Base-by-base conservation (phyloP, 2,888 invertebrate genomes). In the Pocota personata region DNA sequence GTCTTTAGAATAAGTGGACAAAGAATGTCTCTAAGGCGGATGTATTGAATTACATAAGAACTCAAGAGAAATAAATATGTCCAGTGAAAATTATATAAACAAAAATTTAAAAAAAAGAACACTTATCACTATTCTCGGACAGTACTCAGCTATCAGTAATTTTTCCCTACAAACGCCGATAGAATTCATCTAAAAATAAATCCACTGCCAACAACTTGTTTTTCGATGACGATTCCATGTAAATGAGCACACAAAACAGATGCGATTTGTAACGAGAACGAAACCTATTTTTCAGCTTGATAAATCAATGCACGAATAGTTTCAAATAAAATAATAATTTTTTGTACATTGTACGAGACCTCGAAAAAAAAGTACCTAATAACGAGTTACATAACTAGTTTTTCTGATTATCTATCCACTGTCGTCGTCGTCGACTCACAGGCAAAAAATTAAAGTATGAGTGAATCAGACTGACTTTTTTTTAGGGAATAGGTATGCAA, bases 201-300 rank as follows among this genome's bases (percentile, higher is more conserved):
- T 57, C 43, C 19, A 73, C 43, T 78, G 48, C 62, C 73, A 73
- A 78, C 83, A 83, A 83, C 83, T 79, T 83, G 83, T 79, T 83
- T 62, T 37, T 37, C n/a, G 46, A 66, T 50, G 58, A 21, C 32
- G 27, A 40, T 69, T 12, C 16, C 37, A 64, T 66, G 27, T 27
- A 58, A 72, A 57, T 30, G n/a, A 21, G 27, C 55, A 57, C 32
- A 60, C 12, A 32, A 24, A 67, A 2, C 21, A 35, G 19, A 64
- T 73, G n/a, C 62, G 50, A 7, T 43, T 35, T 40, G 21, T 27
- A 19, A 37, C 12, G 35, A 16, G 8, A 43, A 21, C 10, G 16
- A 40, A 62, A 30, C 16, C 46, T n/a, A 10, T 40, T 35, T 35
- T 12, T 4, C n/a, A n/a, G n/a, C n/a, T 50, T 50, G 27, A 46